Evolutionary conservation across 1,140 invertebrate genomes (phyloP).

Genomic region (Belonocnema kinseyi): DNA sequence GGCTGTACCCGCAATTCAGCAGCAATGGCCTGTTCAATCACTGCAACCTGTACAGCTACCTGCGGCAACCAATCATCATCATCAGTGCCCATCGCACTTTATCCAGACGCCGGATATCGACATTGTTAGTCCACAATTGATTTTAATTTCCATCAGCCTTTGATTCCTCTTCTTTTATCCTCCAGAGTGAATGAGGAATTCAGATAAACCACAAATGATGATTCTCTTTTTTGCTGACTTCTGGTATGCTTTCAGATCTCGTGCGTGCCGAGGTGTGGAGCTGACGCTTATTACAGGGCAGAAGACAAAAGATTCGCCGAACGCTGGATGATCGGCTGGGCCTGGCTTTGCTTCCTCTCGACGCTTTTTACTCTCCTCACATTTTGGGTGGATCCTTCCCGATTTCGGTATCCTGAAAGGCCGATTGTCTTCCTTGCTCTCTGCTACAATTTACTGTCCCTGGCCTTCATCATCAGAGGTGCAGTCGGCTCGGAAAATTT

Average conservation of each 20-base stretch:
- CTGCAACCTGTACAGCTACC: conserved; percentile 58
- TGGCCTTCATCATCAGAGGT: conserved; percentile 83
- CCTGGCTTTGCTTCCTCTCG: conserved; percentile 89
- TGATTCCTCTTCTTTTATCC: too few relatives aligned
- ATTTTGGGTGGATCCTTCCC: conserved; percentile 89
- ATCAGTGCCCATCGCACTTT: conserved; percentile 74
- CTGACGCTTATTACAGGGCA: conserved; percentile 83
- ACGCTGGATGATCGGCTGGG: conserved; percentile 89
- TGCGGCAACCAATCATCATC: conserved; percentile 58
- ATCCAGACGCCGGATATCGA: conserved; percentile 71
- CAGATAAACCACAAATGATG: not conserved
- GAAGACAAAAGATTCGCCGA: conserved; percentile 86
- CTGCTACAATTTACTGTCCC: conserved; percentile 86
- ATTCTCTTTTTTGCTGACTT: not conserved
- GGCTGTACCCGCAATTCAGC: conserved; percentile 52
- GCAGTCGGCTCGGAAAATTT: conserved; percentile 80
- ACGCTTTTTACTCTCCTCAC: conserved; percentile 91
- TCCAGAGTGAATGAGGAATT: not conserved
- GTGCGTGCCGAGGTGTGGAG: conserved; percentile 81
- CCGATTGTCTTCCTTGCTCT: conserved; percentile 91
- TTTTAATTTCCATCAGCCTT: not conserved
- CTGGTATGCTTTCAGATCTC: conserved; percentile 57
- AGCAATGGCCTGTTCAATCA: conserved; percentile 60
- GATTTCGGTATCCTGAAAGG: conserved; percentile 90
- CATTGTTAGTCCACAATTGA: conserved; percentile 54